Conservation (phyloP, 2,888 invertebrate genomes). For the Tethea ocularis region DNA sequence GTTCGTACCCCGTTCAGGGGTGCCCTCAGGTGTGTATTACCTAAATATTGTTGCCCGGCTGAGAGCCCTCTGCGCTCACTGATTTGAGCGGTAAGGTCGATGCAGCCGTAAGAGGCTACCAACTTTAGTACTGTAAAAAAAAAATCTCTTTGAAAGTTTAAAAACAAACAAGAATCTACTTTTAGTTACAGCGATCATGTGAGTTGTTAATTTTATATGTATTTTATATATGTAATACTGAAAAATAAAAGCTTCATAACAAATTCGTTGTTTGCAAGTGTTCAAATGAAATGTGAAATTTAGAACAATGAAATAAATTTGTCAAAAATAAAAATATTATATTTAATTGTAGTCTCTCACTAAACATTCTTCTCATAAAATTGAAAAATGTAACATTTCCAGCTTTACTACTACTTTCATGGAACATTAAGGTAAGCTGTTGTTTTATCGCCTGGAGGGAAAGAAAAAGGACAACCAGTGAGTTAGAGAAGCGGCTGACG, state of each 20-base stretch:
- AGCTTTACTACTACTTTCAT: slow-evolving; percentile 15
- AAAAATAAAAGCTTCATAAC: too few species aligned
- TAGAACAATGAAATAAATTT: neutral
- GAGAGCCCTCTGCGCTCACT: too few species aligned
- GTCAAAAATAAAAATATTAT: neutral
- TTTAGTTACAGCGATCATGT: neutral
- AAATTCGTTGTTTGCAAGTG: too few species aligned
- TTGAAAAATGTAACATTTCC: slow-evolving; percentile 2
- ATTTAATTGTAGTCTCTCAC: neutral
- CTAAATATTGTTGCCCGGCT: too few species aligned
- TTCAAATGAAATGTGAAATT: neutral
- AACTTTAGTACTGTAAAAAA: too few species aligned
- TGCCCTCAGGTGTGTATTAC: too few species aligned
- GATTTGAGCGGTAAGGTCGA: too few species aligned
- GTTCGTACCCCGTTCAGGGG: too few species aligned
- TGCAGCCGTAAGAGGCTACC: too few species aligned
- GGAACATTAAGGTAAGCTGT: slow-evolving; percentile 29
- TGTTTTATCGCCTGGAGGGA: slow-evolving; percentile 7
- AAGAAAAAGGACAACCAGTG: slow-evolving; percentile 26
- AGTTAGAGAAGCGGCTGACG: slow-evolving; percentile 24
- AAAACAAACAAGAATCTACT: slow-evolving; percentile 28
- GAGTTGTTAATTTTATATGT: too few species aligned
- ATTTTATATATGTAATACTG: too few species aligned
- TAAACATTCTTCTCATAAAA: neutral
- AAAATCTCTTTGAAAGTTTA: too few species aligned